Percentiles rank a stretch among this genome's conserved stretches.
These are phyloP conservation scores for Pterois miles DNA, from an alignment of 2,797 vertebrate genomes.

Conservation along the genomic window DNA sequence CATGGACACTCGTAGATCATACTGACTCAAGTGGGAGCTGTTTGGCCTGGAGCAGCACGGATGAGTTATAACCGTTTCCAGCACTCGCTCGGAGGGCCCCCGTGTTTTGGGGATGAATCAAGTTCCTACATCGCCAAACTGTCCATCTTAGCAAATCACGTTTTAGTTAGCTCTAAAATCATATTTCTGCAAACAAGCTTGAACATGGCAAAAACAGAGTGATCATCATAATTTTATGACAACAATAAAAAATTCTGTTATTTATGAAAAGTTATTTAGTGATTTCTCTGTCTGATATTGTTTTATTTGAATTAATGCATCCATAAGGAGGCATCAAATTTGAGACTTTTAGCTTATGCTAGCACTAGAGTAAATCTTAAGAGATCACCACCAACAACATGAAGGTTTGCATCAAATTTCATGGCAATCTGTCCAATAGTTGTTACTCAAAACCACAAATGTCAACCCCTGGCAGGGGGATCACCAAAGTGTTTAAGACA, in stretches of 20 bases:
- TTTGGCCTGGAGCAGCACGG: slow-evolving; percentile 68
- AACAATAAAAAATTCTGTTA: background rate
- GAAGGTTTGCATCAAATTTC: background rate
- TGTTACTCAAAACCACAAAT: background rate
- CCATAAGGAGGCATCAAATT: background rate
- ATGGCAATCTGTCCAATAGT: background rate
- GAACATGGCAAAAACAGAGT: background rate
- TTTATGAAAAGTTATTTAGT: background rate
- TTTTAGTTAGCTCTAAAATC: slow-evolving; percentile 27
- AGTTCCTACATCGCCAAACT: slow-evolving; percentile 54
- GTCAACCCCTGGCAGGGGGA: background rate
- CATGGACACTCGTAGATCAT: slow-evolving; percentile 76
- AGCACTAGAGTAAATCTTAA: background rate
- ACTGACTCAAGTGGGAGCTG: slow-evolving; percentile 76
- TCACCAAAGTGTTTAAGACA: background rate
- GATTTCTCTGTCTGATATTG: background rate
- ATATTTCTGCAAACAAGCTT: slow-evolving; percentile 37
- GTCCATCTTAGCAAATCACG: slow-evolving; percentile 58
- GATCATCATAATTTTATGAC: background rate
- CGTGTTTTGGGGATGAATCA: slow-evolving; percentile 66
- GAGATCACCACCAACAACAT: background rate
- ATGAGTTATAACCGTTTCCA: slow-evolving; percentile 74
- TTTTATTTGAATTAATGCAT: background rate
- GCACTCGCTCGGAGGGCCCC: slow-evolving; percentile 64
- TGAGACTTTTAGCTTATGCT: background rate